Conservation (phyloP, 2,888 invertebrate genomes). For the Diarsia mendica region DNA sequence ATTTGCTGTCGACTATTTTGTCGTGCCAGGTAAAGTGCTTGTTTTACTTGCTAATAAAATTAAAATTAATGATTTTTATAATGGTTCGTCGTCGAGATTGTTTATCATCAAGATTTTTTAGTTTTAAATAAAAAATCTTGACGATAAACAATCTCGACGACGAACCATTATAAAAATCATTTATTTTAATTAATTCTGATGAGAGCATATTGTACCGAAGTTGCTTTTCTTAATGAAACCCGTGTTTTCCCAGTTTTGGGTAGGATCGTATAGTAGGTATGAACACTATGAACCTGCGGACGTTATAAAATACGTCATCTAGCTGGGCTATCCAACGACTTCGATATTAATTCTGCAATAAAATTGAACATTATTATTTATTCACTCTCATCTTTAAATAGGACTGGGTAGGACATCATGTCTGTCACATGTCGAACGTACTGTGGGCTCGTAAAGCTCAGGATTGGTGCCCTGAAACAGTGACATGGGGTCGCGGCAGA, state of each 20-base stretch:
- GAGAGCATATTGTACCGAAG: too few species aligned
- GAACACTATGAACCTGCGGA: too few species aligned
- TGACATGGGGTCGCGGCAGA: too few species aligned
- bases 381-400: too few species aligned
- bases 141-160: slow-evolving; percentile 10
- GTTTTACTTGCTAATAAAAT: slow-evolving; percentile 31
- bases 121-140: slow-evolving; percentile 6
- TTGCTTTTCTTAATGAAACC: background rate
- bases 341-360: background rate
- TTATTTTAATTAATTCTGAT: slow-evolving; percentile 38
- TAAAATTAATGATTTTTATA: slow-evolving; percentile 20
- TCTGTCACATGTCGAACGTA: too few species aligned
- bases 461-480: too few species aligned
- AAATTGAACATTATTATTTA: background rate
- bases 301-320: background rate
- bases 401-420: too few species aligned
- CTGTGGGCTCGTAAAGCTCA: too few species aligned
- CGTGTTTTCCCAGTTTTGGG: background rate
- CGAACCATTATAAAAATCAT: slow-evolving; percentile 2
- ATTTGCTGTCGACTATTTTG: slow-evolving; percentile 59
- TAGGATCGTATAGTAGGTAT: background rate
- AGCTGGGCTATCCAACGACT: background rate
- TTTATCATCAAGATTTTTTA: slow-evolving; percentile 15
- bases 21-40: slow-evolving; percentile 31
- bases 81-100: background rate